These are phyloP conservation scores for Mnemiopsis leidyi DNA, from an alignment of 37 sponge, comb jelly and placozoan species.

Conservation along the genomic window DNA sequence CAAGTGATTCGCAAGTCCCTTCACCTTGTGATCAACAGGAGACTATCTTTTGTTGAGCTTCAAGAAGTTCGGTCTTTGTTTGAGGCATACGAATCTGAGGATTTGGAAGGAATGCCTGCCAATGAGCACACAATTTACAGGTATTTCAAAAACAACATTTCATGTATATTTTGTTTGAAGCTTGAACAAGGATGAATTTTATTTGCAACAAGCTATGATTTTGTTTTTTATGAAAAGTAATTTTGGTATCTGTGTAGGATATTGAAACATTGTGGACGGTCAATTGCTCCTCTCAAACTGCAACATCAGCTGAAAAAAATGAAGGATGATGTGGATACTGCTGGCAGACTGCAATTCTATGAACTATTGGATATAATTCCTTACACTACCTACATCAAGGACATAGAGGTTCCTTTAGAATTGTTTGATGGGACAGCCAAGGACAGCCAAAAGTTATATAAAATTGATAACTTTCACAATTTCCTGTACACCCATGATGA, in stretches of 20 bases:
- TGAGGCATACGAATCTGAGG: conserved; percentile 52
- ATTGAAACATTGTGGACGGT: conserved; percentile 49
- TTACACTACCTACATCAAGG: conserved; percentile 3
- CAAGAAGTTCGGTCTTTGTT: conserved; percentile 8
- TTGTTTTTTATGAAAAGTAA: too few relatives aligned
- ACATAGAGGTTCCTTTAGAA: neutral
- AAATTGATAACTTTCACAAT: conserved; percentile 51
- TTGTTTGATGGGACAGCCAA: conserved; percentile 17
- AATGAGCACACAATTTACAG: conserved; percentile 53
- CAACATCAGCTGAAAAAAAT: conserved; percentile 49
- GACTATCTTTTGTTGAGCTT: neutral
- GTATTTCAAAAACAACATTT: neutral
- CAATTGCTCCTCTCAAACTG: conserved; percentile 58
- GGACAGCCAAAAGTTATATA: conserved; percentile 35
- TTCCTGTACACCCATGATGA: conserved; percentile 45
- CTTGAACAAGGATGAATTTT: too few relatives aligned
- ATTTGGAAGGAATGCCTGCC: conserved; percentile 53
- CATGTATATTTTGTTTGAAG: too few relatives aligned
- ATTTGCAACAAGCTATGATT: too few relatives aligned
- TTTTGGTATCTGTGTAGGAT: too few relatives aligned
- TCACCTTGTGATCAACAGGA: neutral
- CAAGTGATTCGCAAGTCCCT: conserved; percentile 45
- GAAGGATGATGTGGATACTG: conserved; percentile 39
- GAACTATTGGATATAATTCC: conserved; percentile 52
- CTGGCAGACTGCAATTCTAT: conserved; percentile 37